phyloP scores from a whole-genome alignment of 2,113 vertebrate species.

The Xiphias gladius region DNA sequence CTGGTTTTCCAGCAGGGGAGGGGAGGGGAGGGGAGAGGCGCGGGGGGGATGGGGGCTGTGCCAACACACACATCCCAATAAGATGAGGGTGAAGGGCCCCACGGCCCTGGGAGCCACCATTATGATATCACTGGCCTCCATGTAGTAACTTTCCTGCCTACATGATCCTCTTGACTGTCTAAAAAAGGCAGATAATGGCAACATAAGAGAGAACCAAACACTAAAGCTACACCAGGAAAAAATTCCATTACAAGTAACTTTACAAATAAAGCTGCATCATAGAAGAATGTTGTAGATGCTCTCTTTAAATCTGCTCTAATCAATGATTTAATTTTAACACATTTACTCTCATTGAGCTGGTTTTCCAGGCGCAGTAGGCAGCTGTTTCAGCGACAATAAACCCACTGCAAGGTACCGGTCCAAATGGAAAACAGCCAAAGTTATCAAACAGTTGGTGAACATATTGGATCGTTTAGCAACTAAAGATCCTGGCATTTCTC shows the following conservation, averaged over 20 bases:
- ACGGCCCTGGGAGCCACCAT: slow-evolving; percentile 53
- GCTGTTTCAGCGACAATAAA: no score
- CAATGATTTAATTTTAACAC: background rate
- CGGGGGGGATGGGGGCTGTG: no score
- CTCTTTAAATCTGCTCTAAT: background rate
- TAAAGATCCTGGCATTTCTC: background rate
- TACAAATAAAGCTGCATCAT: background rate
- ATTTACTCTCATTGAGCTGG: no score
- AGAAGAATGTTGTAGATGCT: background rate
- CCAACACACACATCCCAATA: slow-evolving; percentile 69
- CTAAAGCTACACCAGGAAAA: background rate
- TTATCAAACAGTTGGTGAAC: background rate
- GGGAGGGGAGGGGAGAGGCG: no score
- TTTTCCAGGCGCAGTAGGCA: no score
- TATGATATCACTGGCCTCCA: slow-evolving; percentile 8
- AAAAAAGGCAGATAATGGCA: background rate
- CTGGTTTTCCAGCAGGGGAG: slow-evolving; percentile 47
- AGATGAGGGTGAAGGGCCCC: slow-evolving; percentile 62
- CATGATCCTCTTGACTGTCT: slow-evolving; percentile 1
- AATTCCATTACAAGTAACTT: background rate
- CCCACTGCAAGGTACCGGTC: no score
- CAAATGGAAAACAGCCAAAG: no score
- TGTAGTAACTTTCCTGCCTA: slow-evolving; percentile 15
- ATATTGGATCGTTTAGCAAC: background rate
- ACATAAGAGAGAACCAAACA: background rate